Evolutionary conservation across 1,140 invertebrate species (phyloP), one percentile per base, ranked within the genome.

Genomic region (Diploscapter pachys): DNA sequence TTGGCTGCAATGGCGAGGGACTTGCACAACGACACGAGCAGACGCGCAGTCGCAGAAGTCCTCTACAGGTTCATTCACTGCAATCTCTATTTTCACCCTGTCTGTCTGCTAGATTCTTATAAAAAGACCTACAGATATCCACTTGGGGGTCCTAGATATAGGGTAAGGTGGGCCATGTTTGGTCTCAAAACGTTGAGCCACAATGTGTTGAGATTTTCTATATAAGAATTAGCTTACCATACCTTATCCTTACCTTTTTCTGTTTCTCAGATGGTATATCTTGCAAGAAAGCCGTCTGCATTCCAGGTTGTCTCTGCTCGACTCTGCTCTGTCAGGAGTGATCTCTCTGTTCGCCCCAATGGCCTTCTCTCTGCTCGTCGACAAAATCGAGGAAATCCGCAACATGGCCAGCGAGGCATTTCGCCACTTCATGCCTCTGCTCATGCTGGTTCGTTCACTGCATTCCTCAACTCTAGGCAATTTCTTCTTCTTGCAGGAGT

Each of bases 331-430:
- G 9, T 31, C 81, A 5, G 66, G 52, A 4, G 75, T 65, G 52
- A 66, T 71, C 13, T 77, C 82, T 3, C 71, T 83, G 48, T 63
- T 83, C 52, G 82, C 82, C 8, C 82, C 83, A 5, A 13, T 81
- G 13, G 80, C 83, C 9, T 79, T 83, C 9, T 11, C 68, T 3
- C 61, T 65, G 11, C 76, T 83, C 49, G 64, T 72, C 31, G 82
- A 83, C 70, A 53, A 71, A 59, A 59, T 82, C 49, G 72, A 75
- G 31, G 51, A 69, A 54, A 77, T 84, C 53, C 67, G 83, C 11
- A 77, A 81, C 5, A 59, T 77, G 3, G 82, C 83, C 2, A 80
- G 82, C 50, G 54, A 72, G 57, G 82, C 84, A 53, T 85, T 84
- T 63, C 52, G 83, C 4, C 59, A 76, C 53, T 59, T 84, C 57